Evolutionary conservation across 2,113 vertebrate species (phyloP).

Genomic region (Passerina amoena): DNA sequence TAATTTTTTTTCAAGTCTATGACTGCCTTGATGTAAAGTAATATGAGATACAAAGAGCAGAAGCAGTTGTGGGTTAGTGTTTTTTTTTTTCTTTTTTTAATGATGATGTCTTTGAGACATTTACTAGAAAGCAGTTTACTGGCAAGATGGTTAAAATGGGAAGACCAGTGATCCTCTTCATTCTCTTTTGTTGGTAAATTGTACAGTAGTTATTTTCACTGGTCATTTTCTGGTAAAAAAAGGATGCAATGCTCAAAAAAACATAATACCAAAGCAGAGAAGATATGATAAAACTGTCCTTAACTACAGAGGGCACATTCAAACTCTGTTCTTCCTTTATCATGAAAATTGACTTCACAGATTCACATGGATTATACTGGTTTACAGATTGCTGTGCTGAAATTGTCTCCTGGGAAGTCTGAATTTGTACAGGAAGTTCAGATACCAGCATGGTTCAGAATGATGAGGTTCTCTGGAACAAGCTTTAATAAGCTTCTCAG

Average conservation of each 20-base stretch:
- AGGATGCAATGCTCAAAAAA: not conserved
- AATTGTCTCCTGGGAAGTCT: not conserved
- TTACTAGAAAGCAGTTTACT: not conserved
- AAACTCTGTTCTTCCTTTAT: not conserved
- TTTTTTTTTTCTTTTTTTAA: not conserved
- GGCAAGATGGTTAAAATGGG: not conserved
- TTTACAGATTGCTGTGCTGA: not conserved
- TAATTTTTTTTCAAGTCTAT: not conserved
- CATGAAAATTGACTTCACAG: not conserved
- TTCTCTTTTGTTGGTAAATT: not conserved
- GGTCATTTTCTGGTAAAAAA: not conserved
- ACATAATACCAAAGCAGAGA: not conserved
- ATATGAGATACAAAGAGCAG: not conserved
- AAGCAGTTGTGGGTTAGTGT: not conserved
- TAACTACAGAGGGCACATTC: not conserved
- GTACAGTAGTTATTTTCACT: not conserved
- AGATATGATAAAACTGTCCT: not conserved
- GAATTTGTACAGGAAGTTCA: not conserved
- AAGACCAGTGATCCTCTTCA: not conserved
- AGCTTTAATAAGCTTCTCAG: not conserved
- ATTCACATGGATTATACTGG: not conserved
- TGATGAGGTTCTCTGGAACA: not conserved
- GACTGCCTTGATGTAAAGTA: not conserved
- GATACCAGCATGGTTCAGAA: not conserved
- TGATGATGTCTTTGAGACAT: not conserved